Base-by-base conservation (phyloP, 2,888 invertebrate genomes). In the Drosophila greeni region DNA sequence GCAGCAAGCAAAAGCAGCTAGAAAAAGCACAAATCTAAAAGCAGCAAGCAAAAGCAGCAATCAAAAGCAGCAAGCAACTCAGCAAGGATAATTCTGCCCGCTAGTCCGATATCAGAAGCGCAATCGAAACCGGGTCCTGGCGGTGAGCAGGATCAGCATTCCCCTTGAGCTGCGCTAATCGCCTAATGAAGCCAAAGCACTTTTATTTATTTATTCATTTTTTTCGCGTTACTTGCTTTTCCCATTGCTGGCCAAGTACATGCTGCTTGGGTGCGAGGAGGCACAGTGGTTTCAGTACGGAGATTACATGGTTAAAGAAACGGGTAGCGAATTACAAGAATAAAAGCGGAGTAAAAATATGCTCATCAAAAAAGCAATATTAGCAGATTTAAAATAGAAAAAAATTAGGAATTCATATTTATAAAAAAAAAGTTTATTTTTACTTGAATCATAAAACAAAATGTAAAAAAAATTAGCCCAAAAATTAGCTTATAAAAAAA, bases 131-230 rank as follows among this genome's bases (percentile, higher is more conserved):
- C 39, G 37, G 20, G 31, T 20, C 29, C 14, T 58, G 51, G 24
- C 43, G 29, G 5, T 18, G 16, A 36, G 45, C 68, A 49, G 20
- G 64, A 62, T 52, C 62, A 62, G 11, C 42, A 55, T 49, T 47
- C 31, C 43, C 36, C 29, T 42, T 47, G 56, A 49, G 57, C 61
- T 24, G 58, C 60, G 79, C 66, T 80, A 80, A 80, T 80, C 79
- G 79, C 68, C 79, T 84, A 78, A 84, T 78, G 84, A 80, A 83
- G 82, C 84, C 64, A 79, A 79, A 62, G 57, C 83, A 71, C 62
- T 81, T 80, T 65, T 69, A 62, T 62, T 66, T 69, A 54, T 54
- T 61, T 61, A 51, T 55, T 54, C 37, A 36, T 70, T 61, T 53
- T 52, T 57, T 59, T 47, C 45, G 45, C 51, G 52, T 20, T 33